Base-by-base conservation (phyloP, 1,140 invertebrate genomes). In the Holcopasites calliopsidis region DNA sequence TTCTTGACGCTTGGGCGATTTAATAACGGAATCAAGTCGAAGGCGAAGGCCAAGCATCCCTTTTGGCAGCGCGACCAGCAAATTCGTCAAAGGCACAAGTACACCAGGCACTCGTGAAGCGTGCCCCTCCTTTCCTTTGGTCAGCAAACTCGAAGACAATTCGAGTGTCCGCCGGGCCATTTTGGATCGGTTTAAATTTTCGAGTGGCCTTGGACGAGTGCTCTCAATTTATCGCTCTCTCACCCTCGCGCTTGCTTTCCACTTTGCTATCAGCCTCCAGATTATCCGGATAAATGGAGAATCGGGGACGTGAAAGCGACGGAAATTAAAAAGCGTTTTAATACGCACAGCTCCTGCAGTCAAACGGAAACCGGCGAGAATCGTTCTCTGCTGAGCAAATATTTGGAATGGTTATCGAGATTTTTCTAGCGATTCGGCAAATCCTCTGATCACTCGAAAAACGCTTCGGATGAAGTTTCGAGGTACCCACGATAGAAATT, bases 211-310 rank as follows among this genome's bases (percentile, higher is more conserved):
- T n/a, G 42, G 18, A 49, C 42, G 52, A 74, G 72, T 66, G 52
- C 54, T 57, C 64, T 69, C 42, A 23, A 58, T 75, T 69, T 69
- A 69, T 75, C 54, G 42, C 44, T 40, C 52, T 50, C 64, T 54
- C 54, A 7, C 52, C 33, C 50, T 3, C 1, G 21, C 40, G 23
- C 28, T 21, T n/a, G 38, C 54, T 47, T n/a, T n/a, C n/a, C n/a
- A n/a, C n/a, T n/a, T n/a, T 21, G 61, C n/a, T 38, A 65, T 65
- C 61, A 35, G 31, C 31, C 28, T 69, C 21, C 21, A 18, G 52
- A 40, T 50, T 38, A 40, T 68, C 72, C 23, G 21, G 5, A 33
- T 21, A 21, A 23, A 50, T 69, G 33, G 71, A 21, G 50, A 33
- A 65, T 66, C 13, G 50, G 16, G 7, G 16, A 13, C 16, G 16